Base-by-base conservation (phyloP, 2,113 vertebrate genomes). In the Ondatra zibethicus region DNA sequence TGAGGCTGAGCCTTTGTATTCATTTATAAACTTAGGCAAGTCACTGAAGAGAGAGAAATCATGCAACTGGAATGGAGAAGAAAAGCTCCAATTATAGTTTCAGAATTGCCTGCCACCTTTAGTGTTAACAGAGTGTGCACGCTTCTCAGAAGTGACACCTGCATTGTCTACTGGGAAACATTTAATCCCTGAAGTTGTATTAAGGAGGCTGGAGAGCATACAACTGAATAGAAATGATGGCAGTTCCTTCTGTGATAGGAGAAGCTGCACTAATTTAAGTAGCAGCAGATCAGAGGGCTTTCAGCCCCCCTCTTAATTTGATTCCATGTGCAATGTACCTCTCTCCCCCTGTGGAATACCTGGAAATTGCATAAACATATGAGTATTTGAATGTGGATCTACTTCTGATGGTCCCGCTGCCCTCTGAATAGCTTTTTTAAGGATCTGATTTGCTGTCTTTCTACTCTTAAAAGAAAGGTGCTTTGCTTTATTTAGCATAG, bases 41-140 rank as follows among this genome's bases (percentile, higher is more conserved):
- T 97, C 97, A 98, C 93, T 73, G 96, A 97, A 97, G 95, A 97
- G 95, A 98, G 97, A 97, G 93, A 97, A 97, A 98, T 97, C 97
- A 97, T 92, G 97, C 97, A 94, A 91, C 96, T 96, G 96, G 97
- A 97, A 97, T 97, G 95, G 97, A 95, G 96, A 98, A 97, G 96
- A 97, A 98, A 97, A 97, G 95, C 97, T 97, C 97, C 97, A 98
- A 98, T 98, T 97, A 98, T 95, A 96, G 96, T 88, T 96, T 93
- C 95, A 89, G 96, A 97, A 98, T 97, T 96, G 97, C 97, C 96
- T 98, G 97, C 97, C 97, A 97, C 96, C 96, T 94, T 97, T 94
- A 73, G 94, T 95, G 97, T 89, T 97, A 98, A 97, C 97, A 97
- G 96, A 98, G 97, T 97, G 97, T 94, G 96, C 95, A 87, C 23